These are phyloP conservation scores for Natator depressus DNA, from an alignment of 2,113 vertebrate genomes.

Conservation along the genomic window DNA sequence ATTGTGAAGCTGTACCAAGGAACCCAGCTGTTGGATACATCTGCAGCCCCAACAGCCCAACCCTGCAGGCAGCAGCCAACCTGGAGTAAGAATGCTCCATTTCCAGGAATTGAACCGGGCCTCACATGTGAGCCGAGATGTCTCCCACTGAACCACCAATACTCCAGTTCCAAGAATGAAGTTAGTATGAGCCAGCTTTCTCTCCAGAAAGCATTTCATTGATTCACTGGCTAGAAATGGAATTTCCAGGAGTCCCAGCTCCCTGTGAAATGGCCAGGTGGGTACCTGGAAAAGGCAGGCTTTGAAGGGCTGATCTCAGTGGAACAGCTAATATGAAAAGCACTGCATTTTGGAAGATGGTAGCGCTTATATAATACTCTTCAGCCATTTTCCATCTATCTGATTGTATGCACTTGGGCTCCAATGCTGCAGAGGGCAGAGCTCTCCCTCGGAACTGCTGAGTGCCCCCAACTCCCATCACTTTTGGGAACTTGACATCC, in stretches of 20 bases:
- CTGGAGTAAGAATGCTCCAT: background rate
- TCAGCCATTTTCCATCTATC: background rate
- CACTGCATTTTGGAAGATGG: background rate
- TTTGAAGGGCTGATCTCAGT: background rate
- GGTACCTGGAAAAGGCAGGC: rapidly evolving
- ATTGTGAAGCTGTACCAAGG: background rate
- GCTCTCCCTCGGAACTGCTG: background rate
- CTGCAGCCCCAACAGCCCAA: background rate
- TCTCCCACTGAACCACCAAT: background rate
- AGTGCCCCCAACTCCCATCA: rapidly evolving
- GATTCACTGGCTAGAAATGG: background rate
- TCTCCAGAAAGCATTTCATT: background rate
- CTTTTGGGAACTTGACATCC: background rate
- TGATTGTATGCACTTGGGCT: background rate
- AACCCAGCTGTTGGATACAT: background rate
- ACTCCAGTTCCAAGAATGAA: background rate
- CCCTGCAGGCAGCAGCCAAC: background rate
- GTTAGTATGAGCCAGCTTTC: rapidly evolving
- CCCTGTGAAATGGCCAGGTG: background rate
- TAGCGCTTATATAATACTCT: background rate
- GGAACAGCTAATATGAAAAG: background rate
- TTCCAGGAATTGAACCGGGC: background rate
- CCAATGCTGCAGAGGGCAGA: background rate
- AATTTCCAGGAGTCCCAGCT: background rate
- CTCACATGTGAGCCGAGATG: background rate